A percentile compares a stretch with the other conserved stretches of the same genome.
phyloP scores from a whole-genome alignment of 1,140 invertebrate genomes.

The Drosophila prosaltans region DNA sequence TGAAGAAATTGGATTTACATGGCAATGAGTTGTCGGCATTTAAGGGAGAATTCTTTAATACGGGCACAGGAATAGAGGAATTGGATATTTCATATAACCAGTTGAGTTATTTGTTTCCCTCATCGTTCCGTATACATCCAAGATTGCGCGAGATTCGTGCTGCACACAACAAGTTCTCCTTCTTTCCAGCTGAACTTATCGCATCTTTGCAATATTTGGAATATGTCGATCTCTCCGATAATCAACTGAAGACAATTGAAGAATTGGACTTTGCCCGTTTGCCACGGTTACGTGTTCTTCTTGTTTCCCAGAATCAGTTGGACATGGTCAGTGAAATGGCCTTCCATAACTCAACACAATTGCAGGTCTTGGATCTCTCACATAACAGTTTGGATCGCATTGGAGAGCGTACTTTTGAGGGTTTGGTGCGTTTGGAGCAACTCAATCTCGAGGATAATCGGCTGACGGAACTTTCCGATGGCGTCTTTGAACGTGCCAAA shows the following conservation, averaged over 20 bases:
- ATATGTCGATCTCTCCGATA: constrained; percentile 89
- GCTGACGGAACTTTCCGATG: constrained; percentile 89
- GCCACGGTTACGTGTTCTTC: constrained; percentile 87
- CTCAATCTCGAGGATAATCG: constrained; percentile 91
- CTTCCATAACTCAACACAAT: constrained; percentile 94
- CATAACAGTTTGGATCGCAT: constrained; percentile 90
- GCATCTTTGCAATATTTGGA: constrained; percentile 89
- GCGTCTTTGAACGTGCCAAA: constrained; percentile 91
- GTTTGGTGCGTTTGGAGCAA: constrained; percentile 89
- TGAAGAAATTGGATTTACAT: constrained; percentile 87
- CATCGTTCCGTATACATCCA: constrained; percentile 92
- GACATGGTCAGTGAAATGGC: constrained; percentile 92
- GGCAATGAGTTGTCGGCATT: constrained; percentile 90
- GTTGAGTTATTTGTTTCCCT: constrained; percentile 90
- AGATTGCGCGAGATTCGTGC: constrained; percentile 88
- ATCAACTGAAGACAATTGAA: constrained; percentile 90
- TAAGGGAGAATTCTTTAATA: constrained; percentile 91
- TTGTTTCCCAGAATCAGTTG: constrained; percentile 89
- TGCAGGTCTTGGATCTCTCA: constrained; percentile 91
- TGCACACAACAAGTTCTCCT: constrained; percentile 89
- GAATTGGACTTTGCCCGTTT: constrained; percentile 93
- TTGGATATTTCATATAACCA: constrained; percentile 91
- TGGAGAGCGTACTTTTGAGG: constrained; percentile 92
- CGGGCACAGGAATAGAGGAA: constrained; percentile 88
- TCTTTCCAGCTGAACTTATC: constrained; percentile 92